Evolutionary conservation across 1,140 invertebrate species (phyloP), one percentile per base, ranked within the genome.

Genomic region (Thaumetopoea pityocampa): DNA sequence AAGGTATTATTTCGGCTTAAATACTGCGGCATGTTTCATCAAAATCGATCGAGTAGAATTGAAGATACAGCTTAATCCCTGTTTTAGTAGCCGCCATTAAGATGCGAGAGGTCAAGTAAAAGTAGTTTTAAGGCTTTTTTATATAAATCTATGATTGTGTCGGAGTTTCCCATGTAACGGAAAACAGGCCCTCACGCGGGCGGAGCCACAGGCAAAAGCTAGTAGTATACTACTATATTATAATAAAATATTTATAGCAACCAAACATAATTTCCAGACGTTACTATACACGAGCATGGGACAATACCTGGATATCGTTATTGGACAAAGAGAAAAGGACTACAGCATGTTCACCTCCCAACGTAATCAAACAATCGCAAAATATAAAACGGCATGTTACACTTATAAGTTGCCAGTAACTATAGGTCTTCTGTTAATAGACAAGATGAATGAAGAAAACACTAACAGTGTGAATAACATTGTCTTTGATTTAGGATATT

Each of bases 311-410:
- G 95, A 90, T 83, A 76, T 78, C 38, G 79, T 87, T 41, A 87
- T 82, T 4, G 67, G 87, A 26, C 67, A 76, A 18, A 76, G 85
- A 7, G 87, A 86, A 5, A 37, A 38, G 4, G 26, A 36, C 1
- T 46, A 41, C 27, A 18, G 19, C 47, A 5, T 15, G 7, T 95
- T 91, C 56, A 93, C 90, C 1, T 92, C 91, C 88, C 87, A 90
- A 36, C 74, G 88, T 58, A 96, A 96, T 64, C 88, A 89, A 53
- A 85, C 90, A 0, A 95, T 97, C 61, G 92, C 94, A 3, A 93
- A 93, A 64, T 93, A 94, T 74, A 97, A 97, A 82, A 95, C 94
- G 11, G 89, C 92, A 1, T 94, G 93, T 77, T 97, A 96, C 74
- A 91, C 93, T 0, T 96, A 94, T 65, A 89, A 92, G 96, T 62